Evolutionary conservation across 2,888 invertebrate genomes (phyloP), one percentile per base, ranked within the genome.

Genomic region (Acrobasis suavella): DNA sequence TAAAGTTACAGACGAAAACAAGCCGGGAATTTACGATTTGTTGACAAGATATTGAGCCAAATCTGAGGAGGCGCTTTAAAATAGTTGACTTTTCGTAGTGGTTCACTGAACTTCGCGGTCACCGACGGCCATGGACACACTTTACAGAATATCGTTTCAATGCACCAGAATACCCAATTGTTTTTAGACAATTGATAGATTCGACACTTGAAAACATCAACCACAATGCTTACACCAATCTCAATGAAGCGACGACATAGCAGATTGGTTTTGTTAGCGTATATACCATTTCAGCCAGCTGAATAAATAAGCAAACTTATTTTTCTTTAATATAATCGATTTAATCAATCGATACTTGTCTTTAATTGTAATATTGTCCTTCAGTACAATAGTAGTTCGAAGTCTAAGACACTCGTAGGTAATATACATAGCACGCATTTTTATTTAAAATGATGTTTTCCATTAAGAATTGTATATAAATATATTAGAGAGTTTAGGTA

Each of bases 91-190:
- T 77, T 76, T 75, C 71, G 72, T 75, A 64, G 66, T 75, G 78
- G 85, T 83, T 85, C 83, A 82, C 69, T 81, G 83, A 85, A 82
- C 84, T 80, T 78, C 69, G 72, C 78, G 79, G 83, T 83, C 83
- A 79, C 73, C 71, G 72, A 63, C 77, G 76, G 75, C 68, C 73
- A 67, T 69, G 69, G 76, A 67, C 77, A 73, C 71, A 72, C 70
- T 76, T 80, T 76, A 61, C 65, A 72, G 72, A 70, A 69, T 69
- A 69, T 75, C 71, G 71, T 69, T 70, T 73, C 72, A 75, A 69
- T 76, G 66, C 64, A 68, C 64, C 64, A 66, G 61, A 69, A 69
- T 39, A 39, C 49, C 17, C 16, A 49, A 37, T 38, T 38, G 38
- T 59, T 39, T 50, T 50, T 59, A 58, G 59, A n/a, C 50, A 59